Conservation (phyloP, 92 coral and sea anemone genomes). For the Heteractis magnifica region DNA sequence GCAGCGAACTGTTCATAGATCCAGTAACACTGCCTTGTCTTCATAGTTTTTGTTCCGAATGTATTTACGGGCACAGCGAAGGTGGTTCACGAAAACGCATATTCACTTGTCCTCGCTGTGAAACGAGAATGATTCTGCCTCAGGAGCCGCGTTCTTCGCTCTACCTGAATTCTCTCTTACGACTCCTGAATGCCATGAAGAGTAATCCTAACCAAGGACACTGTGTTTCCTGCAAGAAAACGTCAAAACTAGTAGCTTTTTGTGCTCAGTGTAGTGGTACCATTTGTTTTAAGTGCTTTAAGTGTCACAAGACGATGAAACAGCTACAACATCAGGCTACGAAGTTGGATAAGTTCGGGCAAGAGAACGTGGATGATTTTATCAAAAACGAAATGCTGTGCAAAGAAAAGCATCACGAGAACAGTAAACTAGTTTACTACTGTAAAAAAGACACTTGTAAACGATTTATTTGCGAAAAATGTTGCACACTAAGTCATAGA, state of each 20-base stretch:
- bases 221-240: constrained; percentile 14
- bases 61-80: background rate
- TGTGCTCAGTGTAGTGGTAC: constrained; percentile 19
- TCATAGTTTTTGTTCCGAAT: background rate
- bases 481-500: too few relatives aligned
- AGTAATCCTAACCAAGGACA: background rate
- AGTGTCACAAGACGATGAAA: background rate
- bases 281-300: constrained; percentile 12
- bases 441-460: too few relatives aligned
- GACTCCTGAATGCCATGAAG: background rate
- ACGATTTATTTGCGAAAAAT: too few relatives aligned
- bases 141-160: constrained; percentile 1
- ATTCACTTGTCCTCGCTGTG: constrained; percentile 7
- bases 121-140: background rate
- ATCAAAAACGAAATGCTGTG: constrained; percentile 16
- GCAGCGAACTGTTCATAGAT: background rate
- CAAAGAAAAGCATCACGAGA: constrained; percentile 18
- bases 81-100: too few relatives aligned
- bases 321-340: constrained; percentile 13
- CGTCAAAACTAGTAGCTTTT: background rate
- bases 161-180: constrained; percentile 1
- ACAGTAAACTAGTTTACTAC: too few relatives aligned
- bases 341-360: background rate
- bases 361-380: constrained; percentile 14
- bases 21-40: background rate